Evolutionary conservation across 64 coral and sea anemone species (phyloP), one percentile per base, ranked within the genome.

Genomic region (Platygyra sinensis): DNA sequence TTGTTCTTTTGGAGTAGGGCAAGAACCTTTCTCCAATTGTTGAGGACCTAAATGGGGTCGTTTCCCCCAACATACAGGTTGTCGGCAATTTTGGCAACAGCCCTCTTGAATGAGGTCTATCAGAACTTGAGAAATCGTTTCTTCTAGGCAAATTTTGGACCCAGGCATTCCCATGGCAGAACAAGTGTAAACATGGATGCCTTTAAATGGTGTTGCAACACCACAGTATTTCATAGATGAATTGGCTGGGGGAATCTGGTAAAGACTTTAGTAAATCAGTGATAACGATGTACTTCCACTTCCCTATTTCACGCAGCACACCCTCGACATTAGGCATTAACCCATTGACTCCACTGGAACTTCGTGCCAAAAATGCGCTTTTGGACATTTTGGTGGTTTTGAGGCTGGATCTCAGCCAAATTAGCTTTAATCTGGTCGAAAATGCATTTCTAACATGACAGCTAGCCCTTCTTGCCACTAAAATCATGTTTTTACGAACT

Each of bases 141-240:
- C 74, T 17, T 33, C 16, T 0, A 16, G 74, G 39, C 74, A 76
- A 13, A 14, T 76, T 76, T 76, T 80, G 8, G 80, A 91, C 4
- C 80, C 86, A 16, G 86, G 86, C 86, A 88, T 76, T 31, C 67
- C 67, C 64, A 82, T 86, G 71, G 90, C 63, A 42, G 72, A 84
- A 19, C 62, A 72, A 17, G 61, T 88, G 86, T 88, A 88, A 20
- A 88, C 67, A 12, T 72, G 71, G 14, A 88, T 72, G n/a, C 86
- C 86, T 11, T 60, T 52, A 74, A 76, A 88, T 27, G 86, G 86
- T 8, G 86, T 88, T 7, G 46, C 72, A 38, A 88, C 72, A 14
- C 86, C 86, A 65, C 86, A 88, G 39, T 88, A 88, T 28, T 76
- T 88, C 72, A 88, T 75, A 25, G 72, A 88, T 16, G 31, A 65